Conservation (phyloP, 2,888 invertebrate genomes). For the Trilocha varians region DNA sequence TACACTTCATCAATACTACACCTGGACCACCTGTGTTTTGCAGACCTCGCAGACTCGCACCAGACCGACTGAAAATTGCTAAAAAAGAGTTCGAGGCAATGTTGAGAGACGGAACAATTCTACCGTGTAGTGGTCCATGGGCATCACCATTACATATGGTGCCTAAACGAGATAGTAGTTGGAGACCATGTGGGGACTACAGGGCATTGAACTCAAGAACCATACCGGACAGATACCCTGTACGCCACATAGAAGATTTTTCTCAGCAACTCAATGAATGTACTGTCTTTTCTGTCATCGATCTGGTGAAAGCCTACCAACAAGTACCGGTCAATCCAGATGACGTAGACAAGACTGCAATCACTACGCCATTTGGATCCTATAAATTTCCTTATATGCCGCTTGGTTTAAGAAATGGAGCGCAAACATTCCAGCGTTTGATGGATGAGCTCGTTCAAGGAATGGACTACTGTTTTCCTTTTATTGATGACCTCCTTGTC, state of each 20-base stretch:
- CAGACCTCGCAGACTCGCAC: conserved; percentile 22
- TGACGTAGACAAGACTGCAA: no score
- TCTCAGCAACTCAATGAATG: neutral
- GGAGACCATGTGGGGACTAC: no score
- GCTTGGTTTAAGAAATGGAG: no score
- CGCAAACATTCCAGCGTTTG: no score
- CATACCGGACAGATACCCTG: conserved; percentile 3
- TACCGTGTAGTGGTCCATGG: neutral
- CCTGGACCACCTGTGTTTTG: conserved; percentile 17
- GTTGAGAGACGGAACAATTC: conserved; percentile 13
- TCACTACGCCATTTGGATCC: no score
- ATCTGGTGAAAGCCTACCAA: neutral
- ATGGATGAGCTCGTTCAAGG: no score
- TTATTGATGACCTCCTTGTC: conserved; percentile 6
- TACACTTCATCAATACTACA: conserved; percentile 13
- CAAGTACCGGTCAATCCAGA: neutral
- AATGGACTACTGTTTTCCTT: conserved; percentile 2
- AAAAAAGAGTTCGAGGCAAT: conserved; percentile 22
- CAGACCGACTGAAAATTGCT: conserved; percentile 19
- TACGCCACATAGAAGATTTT: neutral
- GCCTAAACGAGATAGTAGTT: no score
- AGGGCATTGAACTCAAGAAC: no score
- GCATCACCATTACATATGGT: no score
- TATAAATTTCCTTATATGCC: no score
- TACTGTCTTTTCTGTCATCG: neutral